Base-by-base conservation (phyloP, 2,797 vertebrate species). In the Xerus rutilus region DNA sequence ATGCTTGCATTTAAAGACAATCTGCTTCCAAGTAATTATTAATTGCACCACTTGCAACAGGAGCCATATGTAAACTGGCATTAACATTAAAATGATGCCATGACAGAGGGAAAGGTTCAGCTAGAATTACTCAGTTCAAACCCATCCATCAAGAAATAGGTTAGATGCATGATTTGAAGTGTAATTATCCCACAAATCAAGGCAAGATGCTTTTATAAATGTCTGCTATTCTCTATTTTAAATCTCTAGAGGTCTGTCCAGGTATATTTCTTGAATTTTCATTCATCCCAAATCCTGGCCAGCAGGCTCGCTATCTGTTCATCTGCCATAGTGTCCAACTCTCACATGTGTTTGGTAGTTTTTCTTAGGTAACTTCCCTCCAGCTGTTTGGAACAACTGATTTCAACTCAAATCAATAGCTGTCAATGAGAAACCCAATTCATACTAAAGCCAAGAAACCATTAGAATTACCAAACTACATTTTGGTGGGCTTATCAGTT, bases 191-290 rank as follows among this genome's bases (percentile, higher is more conserved):
- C 25, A 49, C 67, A 83, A 97, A 89, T 89, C 78, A 97, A 94
- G 32, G 87, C 97, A 97, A 81, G 32, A 76, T 23, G 23, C 32
- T 14, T 70, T 54, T 14, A 30, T 39, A 86, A 96, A 57, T 95
- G 23, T 30, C 93, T 0, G 30, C 47, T 67, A 79, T 95, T 95
- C 20, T 88, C 54, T 86, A n/a, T 62, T 84, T 32, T 65, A 96
- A 57, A 84, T 97, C 90, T 98, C 93, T 93, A 90, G 86, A 90
- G 84, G 45, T 92, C 93, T 96, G 91, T 97, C 85, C 74, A 89
- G 86, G 96, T 85, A 47, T 83, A 96, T 95, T 87, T 97, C 86
- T 96, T 83, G 28, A 96, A 96, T 96, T 97, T 98, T 98, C 92
- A 94, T 39, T 89, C 86, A 96, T 97, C 91, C 84, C 89, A 95